These are phyloP conservation scores for Tauraco erythrolophus DNA, from an alignment of 2,113 vertebrate genomes.

Conservation along the genomic window DNA sequence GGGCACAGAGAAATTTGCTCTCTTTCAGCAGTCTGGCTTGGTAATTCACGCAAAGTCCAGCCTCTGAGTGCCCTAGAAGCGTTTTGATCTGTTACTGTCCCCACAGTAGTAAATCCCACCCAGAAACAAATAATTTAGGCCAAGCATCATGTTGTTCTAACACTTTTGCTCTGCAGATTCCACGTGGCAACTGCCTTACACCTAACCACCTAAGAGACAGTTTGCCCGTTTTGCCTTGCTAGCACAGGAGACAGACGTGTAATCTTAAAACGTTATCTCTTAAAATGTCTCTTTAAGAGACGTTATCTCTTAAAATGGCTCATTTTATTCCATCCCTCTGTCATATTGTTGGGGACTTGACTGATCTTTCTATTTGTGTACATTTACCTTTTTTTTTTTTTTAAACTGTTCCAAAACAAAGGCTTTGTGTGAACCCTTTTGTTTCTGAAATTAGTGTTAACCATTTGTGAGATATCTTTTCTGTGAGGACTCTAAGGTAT, in stretches of 20 bases:
- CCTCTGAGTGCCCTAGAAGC: not conserved
- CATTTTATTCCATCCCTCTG: not conserved
- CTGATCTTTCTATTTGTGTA: not conserved
- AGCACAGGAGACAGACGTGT: too few relatives aligned
- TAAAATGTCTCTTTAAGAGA: too few relatives aligned
- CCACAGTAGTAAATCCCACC: not conserved
- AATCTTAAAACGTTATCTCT: too few relatives aligned
- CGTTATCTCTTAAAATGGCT: too few relatives aligned
- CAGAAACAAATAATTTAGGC: not conserved
- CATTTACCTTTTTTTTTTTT: not conserved
- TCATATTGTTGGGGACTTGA: not conserved
- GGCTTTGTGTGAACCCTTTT: not conserved
- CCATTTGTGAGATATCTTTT: not conserved
- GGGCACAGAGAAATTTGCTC: not conserved
- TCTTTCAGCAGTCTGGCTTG: not conserved
- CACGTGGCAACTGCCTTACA: not conserved
- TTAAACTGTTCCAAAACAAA: not conserved
- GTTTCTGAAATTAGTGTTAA: not conserved
- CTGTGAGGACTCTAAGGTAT: not conserved
- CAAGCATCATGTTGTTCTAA: not conserved
- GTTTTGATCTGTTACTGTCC: not conserved
- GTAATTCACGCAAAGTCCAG: not conserved
- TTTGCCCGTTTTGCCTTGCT: not conserved
- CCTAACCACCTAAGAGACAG: rapidly evolving
- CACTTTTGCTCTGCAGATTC: not conserved